Evolutionary conservation across 2,113 vertebrate species (phyloP).

Genomic region (Miniopterus natalensis): DNA sequence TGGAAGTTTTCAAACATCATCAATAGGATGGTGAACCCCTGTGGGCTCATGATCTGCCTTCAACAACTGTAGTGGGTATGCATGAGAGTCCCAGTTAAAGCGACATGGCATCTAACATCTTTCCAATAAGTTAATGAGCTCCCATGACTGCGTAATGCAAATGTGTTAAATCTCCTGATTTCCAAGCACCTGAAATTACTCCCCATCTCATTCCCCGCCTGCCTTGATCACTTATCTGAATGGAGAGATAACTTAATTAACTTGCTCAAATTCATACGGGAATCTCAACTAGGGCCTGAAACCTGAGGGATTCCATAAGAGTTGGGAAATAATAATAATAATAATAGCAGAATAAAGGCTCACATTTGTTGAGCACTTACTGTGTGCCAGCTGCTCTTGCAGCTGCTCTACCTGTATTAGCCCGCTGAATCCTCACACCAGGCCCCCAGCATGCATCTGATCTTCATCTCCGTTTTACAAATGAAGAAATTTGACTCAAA

Average conservation of each 20-base stretch:
- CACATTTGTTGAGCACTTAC: not conserved
- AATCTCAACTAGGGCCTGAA: not conserved
- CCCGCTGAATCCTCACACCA: not conserved
- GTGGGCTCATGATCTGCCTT: not conserved
- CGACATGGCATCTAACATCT: not conserved
- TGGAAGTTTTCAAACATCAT: not conserved
- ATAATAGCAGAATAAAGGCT: not conserved
- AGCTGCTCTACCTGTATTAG: not conserved
- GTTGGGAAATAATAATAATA: not conserved
- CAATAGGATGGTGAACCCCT: not conserved
- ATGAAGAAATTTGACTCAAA: not conserved
- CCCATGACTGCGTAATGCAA: not conserved
- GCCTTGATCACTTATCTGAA: not conserved
- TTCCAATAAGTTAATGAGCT: not conserved
- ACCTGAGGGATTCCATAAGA: not conserved
- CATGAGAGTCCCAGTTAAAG: not conserved
- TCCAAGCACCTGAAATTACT: not conserved
- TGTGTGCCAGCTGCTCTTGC: not conserved
- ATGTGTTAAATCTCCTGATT: not conserved
- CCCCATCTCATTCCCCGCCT: not conserved
- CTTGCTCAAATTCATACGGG: not conserved
- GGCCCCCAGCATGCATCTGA: accelerated
- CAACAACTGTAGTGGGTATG: not conserved
- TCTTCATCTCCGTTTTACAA: not conserved
- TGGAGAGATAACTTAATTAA: not conserved